Conservation (phyloP, 1,140 invertebrate genomes). For the Condylostylus longicornis region DNA sequence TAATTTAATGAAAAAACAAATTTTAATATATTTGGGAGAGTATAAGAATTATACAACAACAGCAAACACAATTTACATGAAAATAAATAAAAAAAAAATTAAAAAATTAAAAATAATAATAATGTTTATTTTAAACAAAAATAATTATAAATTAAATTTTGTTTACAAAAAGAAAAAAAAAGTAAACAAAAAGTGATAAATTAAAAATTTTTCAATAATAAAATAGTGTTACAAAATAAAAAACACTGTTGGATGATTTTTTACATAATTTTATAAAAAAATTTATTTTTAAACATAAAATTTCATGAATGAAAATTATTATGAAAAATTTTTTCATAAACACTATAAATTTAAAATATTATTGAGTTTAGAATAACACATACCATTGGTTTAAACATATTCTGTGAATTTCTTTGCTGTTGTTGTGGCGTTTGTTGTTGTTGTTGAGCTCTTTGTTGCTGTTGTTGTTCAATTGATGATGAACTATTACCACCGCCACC, state of each 20-base stretch:
- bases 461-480: constrained; percentile 25
- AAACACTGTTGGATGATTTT: not conserved
- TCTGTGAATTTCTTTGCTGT: constrained; percentile 57
- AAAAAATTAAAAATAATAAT: not conserved
- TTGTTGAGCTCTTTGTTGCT: constrained; percentile 30
- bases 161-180: not conserved
- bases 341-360: not conserved
- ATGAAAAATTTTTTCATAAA: not conserved
- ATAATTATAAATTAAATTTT: too few species aligned
- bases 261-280: not conserved
- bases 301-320: not conserved
- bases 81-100: not conserved
- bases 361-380: constrained; percentile 19
- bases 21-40: not conserved
- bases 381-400: constrained; percentile 74
- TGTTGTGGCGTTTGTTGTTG: constrained; percentile 39
- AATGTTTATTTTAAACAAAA: not conserved
- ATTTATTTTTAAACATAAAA: not conserved
- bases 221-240: not conserved
- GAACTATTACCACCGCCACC: too few species aligned
- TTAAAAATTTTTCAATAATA: not conserved
- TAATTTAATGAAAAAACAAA: not conserved
- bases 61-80: not conserved
- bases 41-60: not conserved
- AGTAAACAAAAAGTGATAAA: not conserved